Conservation (phyloP, 2,797 vertebrate genomes). For the Syngnathus rostellatus region DNA sequence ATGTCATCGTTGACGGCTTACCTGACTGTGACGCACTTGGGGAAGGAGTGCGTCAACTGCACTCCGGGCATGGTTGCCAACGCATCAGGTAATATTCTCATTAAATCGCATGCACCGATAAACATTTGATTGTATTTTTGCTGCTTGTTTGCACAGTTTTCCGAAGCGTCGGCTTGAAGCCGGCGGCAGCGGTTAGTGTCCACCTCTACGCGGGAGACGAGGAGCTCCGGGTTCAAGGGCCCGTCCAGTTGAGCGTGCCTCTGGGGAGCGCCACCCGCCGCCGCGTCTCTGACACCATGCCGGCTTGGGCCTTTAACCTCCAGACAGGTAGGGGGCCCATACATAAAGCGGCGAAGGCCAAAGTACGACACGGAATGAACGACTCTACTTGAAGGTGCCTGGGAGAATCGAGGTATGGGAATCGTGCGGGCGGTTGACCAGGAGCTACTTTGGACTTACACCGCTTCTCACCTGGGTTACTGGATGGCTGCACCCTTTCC, state of each 20-base stretch:
- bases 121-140: neutral
- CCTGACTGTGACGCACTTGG: constrained; percentile 79
- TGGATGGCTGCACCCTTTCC: constrained; percentile 87
- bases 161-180: constrained; percentile 74
- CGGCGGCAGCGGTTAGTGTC: constrained; percentile 77
- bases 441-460: constrained; percentile 81
- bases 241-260: constrained; percentile 82
- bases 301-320: constrained; percentile 85
- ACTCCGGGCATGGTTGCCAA: constrained; percentile 74
- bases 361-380: neutral
- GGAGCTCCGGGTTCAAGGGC: constrained; percentile 78
- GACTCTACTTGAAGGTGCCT: constrained; percentile 68
- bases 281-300: constrained; percentile 72
- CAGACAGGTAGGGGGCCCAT: constrained; percentile 68
- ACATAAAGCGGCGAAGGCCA: neutral
- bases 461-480: constrained; percentile 83
- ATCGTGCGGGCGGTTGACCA: constrained; percentile 67
- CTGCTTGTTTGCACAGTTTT: constrained; percentile 59
- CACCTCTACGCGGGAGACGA: constrained; percentile 73
- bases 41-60: constrained; percentile 75
- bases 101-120: neutral
- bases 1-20: constrained; percentile 79
- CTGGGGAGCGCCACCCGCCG: constrained; percentile 62
- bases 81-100: constrained; percentile 71
- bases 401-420: constrained; percentile 83